Percentiles rank a stretch among this genome's conserved stretches.
phyloP scores from a whole-genome alignment of 2,113 vertebrate genomes.

The Proteles cristata region DNA sequence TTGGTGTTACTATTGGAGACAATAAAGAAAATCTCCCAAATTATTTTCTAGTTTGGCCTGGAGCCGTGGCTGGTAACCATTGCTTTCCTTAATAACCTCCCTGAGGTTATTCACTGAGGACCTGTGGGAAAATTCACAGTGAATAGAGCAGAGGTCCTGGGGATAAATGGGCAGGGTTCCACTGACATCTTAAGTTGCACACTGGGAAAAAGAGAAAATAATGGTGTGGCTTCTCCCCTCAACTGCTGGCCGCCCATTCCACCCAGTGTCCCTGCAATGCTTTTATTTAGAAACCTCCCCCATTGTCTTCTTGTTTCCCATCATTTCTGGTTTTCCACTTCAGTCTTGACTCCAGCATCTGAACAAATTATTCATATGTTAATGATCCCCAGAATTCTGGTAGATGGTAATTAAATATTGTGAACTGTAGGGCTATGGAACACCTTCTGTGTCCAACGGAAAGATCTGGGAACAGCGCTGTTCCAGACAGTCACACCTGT shows the following conservation, averaged over 20 bases:
- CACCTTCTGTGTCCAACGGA: background rate
- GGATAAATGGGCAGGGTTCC: background rate
- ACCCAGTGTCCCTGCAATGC: background rate
- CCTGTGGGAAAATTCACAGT: background rate
- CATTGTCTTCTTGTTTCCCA: slow-evolving; percentile 60
- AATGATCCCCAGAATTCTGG: slow-evolving; percentile 49
- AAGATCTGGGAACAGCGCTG: slow-evolving; percentile 46
- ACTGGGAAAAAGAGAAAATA: slow-evolving; percentile 9
- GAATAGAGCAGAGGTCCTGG: background rate
- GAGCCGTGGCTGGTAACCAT: background rate
- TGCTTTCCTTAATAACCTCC: slow-evolving; percentile 7
- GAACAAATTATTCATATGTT: slow-evolving; percentile 64
- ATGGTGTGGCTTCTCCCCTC: background rate
- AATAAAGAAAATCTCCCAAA: background rate
- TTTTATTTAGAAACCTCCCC: slow-evolving; percentile 65
- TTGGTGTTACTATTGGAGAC: background rate
- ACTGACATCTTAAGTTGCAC: slow-evolving; percentile 33
- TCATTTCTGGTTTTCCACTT: slow-evolving; percentile 61
- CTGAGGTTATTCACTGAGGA: background rate
- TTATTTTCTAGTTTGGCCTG: background rate
- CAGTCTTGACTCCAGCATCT: slow-evolving; percentile 30
- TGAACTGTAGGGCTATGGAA: slow-evolving; percentile 58
- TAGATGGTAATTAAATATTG: slow-evolving; percentile 73
- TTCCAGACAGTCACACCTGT: slow-evolving; percentile 28
- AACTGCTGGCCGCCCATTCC: background rate